Percentiles rank a stretch among this genome's conserved stretches.
Evolutionary conservation across 2,888 invertebrate species (phyloP).

Genomic region (Lymantria dispar): DNA sequence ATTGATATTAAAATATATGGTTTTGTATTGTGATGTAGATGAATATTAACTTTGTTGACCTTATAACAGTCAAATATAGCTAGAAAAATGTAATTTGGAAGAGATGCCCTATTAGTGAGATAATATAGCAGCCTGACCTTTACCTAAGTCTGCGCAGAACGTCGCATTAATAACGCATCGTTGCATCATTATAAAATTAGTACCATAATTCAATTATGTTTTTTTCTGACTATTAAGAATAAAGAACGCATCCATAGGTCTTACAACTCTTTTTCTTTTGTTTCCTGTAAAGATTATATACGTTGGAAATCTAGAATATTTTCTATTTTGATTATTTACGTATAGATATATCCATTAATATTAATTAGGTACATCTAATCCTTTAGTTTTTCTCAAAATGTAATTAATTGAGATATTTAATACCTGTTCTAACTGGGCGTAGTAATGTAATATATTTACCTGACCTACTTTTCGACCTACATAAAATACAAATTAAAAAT

Average conservation of each 20-base stretch:
- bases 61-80: neutral
- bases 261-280: no score
- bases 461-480: conserved; percentile 64
- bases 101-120: neutral
- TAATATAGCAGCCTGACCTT: neutral
- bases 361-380: no score
- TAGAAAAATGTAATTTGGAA: neutral
- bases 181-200: conserved; percentile 42
- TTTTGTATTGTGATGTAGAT: no score
- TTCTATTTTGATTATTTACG: no score
- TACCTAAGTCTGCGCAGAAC: conserved; percentile 12
- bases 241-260: no score
- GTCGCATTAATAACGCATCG: conserved; percentile 48
- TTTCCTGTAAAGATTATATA: no score
- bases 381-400: neutral
- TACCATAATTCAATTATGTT: conserved; percentile 56
- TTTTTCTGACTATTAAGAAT: neutral
- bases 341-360: no score
- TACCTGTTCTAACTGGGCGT: neutral
- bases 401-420: neutral
- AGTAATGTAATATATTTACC: conserved; percentile 35
- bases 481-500: conserved; percentile 9
- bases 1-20: no score
- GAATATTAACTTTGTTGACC: neutral
- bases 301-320: no score